Percentiles rank a stretch among this genome's conserved stretches.
phyloP scores from a whole-genome alignment of 2,888 invertebrate genomes.

The Stramonita haemastoma region DNA sequence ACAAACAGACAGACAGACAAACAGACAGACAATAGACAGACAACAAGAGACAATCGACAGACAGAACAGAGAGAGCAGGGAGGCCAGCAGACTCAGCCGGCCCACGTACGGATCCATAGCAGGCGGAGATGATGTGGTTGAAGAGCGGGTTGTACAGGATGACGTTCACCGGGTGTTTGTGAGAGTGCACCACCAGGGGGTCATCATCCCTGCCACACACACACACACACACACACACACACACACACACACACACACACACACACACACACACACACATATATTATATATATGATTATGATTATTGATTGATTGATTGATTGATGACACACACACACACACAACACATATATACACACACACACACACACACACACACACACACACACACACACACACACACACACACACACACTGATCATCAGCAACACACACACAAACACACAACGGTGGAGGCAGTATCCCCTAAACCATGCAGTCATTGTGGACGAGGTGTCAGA shows the following conservation, averaged over 20 bases:
- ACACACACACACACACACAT: too few relatives aligned
- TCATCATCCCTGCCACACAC: background rate
- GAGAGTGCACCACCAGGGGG: background rate
- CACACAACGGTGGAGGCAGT: too few relatives aligned
- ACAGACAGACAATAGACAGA: constrained; percentile 10
- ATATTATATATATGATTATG: too few relatives aligned
- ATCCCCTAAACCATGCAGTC: too few relatives aligned
- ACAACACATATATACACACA: background rate
- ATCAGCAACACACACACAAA: background rate
- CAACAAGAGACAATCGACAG: constrained; percentile 12
- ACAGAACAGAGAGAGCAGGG: background rate
- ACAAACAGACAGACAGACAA: constrained; percentile 18
- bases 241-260: too few relatives aligned
- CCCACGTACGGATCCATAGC: constrained; percentile 19
- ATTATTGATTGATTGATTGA: too few relatives aligned
- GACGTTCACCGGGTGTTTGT: constrained; percentile 22
- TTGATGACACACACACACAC: too few relatives aligned
- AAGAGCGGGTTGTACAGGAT: constrained; percentile 21
- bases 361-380: background rate
- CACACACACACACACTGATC: background rate
- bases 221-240: too few relatives aligned
- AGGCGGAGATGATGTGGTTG: constrained; percentile 39
- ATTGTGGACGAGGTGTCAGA: too few relatives aligned
- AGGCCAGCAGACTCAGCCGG: background rate
- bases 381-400: background rate